Percentiles rank a stretch among this genome's conserved stretches.
These are phyloP conservation scores for Pseudoips prasinana DNA, from an alignment of 2,888 invertebrate species.

Conservation along the genomic window DNA sequence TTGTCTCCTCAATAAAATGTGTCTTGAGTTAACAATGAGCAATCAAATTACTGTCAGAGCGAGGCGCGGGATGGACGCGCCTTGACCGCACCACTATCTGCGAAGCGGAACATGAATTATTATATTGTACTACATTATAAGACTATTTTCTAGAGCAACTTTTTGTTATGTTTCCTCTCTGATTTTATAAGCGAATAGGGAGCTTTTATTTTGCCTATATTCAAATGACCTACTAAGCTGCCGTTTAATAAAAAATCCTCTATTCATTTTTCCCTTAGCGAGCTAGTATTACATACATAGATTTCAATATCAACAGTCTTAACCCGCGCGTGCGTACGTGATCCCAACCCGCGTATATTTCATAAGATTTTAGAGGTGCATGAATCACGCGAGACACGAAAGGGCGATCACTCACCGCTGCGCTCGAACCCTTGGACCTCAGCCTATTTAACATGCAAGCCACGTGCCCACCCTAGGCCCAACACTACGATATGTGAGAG, in stretches of 20 bases:
- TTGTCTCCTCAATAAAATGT: constrained; percentile 70
- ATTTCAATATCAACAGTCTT: constrained; percentile 82
- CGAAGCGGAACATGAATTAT: constrained; percentile 28
- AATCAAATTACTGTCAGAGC: constrained; percentile 72
- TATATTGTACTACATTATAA: background rate
- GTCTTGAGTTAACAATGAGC: constrained; percentile 72
- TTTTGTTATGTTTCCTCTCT: no score
- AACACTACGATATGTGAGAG: constrained; percentile 80
- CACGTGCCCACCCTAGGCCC: constrained; percentile 75
- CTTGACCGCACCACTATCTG: constrained; percentile 52
- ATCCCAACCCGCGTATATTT: constrained; percentile 77
- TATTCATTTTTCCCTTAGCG: constrained; percentile 46
- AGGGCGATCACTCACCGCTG: constrained; percentile 78
- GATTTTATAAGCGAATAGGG: no score
- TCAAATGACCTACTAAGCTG: constrained; percentile 27
- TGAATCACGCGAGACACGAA: constrained; percentile 80
- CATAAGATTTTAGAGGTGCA: constrained; percentile 82
- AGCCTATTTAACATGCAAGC: constrained; percentile 69
- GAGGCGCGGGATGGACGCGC: constrained; percentile 39
- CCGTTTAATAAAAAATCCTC: constrained; percentile 36
- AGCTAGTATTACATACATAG: constrained; percentile 71
- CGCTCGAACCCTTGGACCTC: constrained; percentile 70
- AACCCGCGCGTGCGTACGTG: constrained; percentile 76
- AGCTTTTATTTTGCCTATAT: constrained; percentile 5
- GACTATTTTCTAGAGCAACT: no score